Conservation (phyloP, 2,113 vertebrate species). For the Abramis brama region DNA sequence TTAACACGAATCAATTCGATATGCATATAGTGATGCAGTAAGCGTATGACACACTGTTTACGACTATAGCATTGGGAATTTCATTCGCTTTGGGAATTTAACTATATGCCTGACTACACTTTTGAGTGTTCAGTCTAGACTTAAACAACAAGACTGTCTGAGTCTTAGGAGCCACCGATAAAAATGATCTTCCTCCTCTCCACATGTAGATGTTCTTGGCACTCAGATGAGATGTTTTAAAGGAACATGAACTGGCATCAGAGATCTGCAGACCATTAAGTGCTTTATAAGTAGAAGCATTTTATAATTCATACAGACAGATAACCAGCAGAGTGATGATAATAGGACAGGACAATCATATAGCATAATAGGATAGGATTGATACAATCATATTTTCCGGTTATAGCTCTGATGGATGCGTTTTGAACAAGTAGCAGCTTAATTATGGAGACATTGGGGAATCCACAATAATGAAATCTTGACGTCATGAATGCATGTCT, state of each 20-base stretch:
- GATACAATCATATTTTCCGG: neutral
- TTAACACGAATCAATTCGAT: neutral
- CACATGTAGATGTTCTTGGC: neutral
- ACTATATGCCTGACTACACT: neutral
- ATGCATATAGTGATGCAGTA: neutral
- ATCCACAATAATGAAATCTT: neutral
- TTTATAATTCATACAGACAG: neutral
- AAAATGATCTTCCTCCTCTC: neutral
- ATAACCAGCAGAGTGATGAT: neutral
- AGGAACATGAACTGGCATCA: no score
- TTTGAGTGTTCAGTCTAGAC: neutral
- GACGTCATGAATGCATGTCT: neutral
- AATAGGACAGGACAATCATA: neutral
- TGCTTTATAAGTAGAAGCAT: constrained; percentile 3
- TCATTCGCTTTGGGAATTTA: neutral
- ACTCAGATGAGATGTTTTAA: neutral
- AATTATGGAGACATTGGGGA: neutral
- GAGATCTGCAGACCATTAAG: neutral
- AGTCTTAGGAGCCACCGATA: neutral
- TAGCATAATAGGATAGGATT: neutral
- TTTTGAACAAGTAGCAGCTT: neutral
- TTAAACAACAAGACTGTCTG: neutral
- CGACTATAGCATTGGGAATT: neutral
- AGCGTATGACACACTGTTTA: neutral
- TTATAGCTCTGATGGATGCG: neutral